A percentile compares a stretch with the other conserved stretches of the same genome.
Evolutionary conservation across 2,113 vertebrate genomes (phyloP).

Genomic region (Sylvietta virens): DNA sequence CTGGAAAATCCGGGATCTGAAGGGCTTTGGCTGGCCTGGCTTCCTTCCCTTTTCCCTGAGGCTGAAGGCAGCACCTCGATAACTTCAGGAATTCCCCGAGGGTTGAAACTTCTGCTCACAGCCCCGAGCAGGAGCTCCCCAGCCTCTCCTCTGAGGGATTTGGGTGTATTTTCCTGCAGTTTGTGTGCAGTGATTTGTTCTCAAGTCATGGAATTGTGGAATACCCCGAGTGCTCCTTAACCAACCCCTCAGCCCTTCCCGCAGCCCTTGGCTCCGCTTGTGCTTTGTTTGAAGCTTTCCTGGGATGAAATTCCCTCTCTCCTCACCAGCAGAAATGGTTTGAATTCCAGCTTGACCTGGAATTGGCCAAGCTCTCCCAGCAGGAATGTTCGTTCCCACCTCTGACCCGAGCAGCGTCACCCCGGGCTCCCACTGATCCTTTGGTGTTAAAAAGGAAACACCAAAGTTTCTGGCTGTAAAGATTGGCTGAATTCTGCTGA

Average conservation of each 20-base stretch:
- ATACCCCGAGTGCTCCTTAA: background rate
- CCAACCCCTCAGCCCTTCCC: background rate
- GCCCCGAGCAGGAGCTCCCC: background rate
- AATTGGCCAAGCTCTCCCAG: background rate
- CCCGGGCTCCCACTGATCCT: background rate
- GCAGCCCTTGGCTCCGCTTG: background rate
- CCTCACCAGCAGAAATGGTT: background rate
- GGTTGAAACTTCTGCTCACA: background rate
- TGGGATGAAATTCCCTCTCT: background rate
- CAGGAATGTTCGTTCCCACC: background rate
- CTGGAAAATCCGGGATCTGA: background rate
- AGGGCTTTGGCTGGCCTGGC: background rate
- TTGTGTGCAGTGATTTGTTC: background rate
- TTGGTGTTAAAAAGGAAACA: background rate
- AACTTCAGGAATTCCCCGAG: background rate
- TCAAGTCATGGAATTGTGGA: rapidly evolving
- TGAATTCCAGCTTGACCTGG: background rate
- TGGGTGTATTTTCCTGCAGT: background rate
- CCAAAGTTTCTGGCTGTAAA: background rate
- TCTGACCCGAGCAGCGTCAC: background rate
- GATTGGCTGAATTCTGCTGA: background rate
- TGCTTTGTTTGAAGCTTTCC: background rate
- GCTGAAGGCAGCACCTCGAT: background rate
- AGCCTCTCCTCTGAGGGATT: background rate
- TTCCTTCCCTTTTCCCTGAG: background rate